Base-by-base conservation (phyloP, 2,888 invertebrate species). In the Acronicta psi region DNA sequence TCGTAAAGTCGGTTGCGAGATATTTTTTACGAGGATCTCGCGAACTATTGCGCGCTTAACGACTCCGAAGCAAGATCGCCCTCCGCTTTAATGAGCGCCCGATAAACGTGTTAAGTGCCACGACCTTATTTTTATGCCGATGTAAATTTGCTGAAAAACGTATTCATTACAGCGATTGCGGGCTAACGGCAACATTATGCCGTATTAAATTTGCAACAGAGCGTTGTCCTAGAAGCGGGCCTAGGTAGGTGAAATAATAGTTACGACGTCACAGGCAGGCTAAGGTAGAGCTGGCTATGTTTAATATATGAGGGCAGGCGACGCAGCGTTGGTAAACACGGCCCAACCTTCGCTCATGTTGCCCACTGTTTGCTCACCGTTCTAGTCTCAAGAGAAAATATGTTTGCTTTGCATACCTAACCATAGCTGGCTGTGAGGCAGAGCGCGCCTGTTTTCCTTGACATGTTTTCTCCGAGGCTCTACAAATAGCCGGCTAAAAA, bases 31-130 rank as follows among this genome's bases (percentile, higher is more conserved):
- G 93, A 93, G 93, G 92, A 94, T 93, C 93, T 93, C 92, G 94
- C 92, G 92, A 94, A 94, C 94, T 94, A 94, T 94, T 94, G 93
- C 93, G 93, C 93, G 93, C 93, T 94, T 94, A 94, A 94, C 94
- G 93, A 93, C 94, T 93, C 91, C 91, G 91, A 91, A 92, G 93
- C 92, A 91, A 93, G 93, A 93, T 94, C 93, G 92, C 92, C 90
- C 93, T 91, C 89, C 79, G 92, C 91, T 93, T 92, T 94, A 94
- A 94, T 94, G 94, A 94, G 92, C 90, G 92, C 93, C 93, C 92
- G 94, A 94, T 94, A 94, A 94, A 93, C 93, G 92, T 90, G 93
- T 91, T 93, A 93, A 94, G 92, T 91, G 93, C 93, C 88, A 81
- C 92, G 89, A 92, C 93, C 93, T 93, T 93, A 93, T 93, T 93